Percentiles rank a stretch among this genome's conserved stretches.
phyloP scores from a whole-genome alignment of 2,113 vertebrate genomes.

The Petrocephalus microphthalmus region DNA sequence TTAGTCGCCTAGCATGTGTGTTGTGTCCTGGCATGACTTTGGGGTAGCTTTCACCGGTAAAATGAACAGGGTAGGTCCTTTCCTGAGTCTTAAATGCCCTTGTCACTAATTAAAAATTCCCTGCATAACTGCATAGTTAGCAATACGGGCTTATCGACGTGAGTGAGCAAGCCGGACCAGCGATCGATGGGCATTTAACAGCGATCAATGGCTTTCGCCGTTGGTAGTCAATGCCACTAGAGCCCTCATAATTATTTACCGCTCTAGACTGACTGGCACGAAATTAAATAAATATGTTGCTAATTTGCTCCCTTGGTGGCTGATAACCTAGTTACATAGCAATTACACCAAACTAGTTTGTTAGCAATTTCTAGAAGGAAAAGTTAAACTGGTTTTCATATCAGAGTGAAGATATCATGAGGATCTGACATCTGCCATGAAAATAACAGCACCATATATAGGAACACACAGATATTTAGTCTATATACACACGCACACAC shows the following conservation, averaged over 20 bases:
- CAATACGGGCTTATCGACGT: not conserved
- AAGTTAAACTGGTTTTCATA: not conserved
- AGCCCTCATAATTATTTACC: conserved; percentile 7
- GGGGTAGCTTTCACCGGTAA: not conserved
- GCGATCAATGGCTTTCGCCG: not conserved
- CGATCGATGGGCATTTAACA: not conserved
- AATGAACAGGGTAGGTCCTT: not conserved
- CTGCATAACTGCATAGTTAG: conserved; percentile 10
- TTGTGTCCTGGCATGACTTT: not conserved
- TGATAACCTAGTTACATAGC: not conserved
- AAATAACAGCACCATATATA: not conserved
- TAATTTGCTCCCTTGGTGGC: not conserved
- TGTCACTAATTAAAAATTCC: conserved; percentile 2
- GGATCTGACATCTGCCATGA: not conserved
- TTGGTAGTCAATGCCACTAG: not conserved
- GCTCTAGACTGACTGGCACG: not conserved
- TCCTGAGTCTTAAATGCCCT: not conserved
- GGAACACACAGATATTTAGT: not conserved
- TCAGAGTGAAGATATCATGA: not conserved
- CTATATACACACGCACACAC: no score
- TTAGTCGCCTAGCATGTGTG: not conserved
- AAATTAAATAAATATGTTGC: not conserved
- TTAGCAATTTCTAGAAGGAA: not conserved
- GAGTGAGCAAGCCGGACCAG: not conserved
- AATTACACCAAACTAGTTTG: conserved; percentile 1